phyloP scores from a whole-genome alignment of 2,888 invertebrate genomes.

The Thelaira solivaga region DNA sequence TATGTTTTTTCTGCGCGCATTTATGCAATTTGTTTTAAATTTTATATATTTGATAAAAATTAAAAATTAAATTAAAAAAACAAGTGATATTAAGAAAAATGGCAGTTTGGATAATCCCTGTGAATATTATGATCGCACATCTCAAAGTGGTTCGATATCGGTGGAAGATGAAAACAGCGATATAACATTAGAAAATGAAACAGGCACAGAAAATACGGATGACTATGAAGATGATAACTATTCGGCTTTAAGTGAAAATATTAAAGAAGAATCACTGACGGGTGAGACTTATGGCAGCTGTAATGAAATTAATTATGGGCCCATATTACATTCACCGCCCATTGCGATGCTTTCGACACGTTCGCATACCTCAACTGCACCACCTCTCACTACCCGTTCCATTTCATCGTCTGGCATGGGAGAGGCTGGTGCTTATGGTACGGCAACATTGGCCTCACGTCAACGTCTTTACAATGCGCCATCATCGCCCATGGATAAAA shows the following conservation, averaged over 20 bases:
- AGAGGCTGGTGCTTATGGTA: background rate
- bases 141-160: constrained; percentile 74
- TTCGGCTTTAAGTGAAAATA: constrained; percentile 73
- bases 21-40: constrained; percentile 44
- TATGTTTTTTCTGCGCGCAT: constrained; percentile 2
- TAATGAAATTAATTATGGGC: constrained; percentile 1
- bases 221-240: constrained; percentile 74
- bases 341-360: constrained; percentile 5
- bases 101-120: constrained; percentile 69
- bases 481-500: constrained; percentile 61
- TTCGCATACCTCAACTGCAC: constrained; percentile 16
- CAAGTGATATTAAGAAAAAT: constrained; percentile 67
- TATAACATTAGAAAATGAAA: constrained; percentile 72
- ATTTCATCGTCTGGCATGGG: constrained; percentile 60
- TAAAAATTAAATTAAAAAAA: background rate
- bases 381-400: constrained; percentile 48
- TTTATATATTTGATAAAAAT: constrained; percentile 8
- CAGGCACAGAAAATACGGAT: constrained; percentile 71
- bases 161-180: constrained; percentile 77
- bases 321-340: background rate
- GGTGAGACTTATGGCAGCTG: constrained; percentile 51
- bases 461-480: constrained; percentile 19
- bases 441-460: constrained; percentile 54
- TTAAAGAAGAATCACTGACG: constrained; percentile 68
- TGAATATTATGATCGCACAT: constrained; percentile 69